Percentiles rank a stretch among this genome's conserved stretches.
These are phyloP conservation scores for Phaedon cochleariae DNA, from an alignment of 2,888 invertebrate genomes.

Conservation along the genomic window DNA sequence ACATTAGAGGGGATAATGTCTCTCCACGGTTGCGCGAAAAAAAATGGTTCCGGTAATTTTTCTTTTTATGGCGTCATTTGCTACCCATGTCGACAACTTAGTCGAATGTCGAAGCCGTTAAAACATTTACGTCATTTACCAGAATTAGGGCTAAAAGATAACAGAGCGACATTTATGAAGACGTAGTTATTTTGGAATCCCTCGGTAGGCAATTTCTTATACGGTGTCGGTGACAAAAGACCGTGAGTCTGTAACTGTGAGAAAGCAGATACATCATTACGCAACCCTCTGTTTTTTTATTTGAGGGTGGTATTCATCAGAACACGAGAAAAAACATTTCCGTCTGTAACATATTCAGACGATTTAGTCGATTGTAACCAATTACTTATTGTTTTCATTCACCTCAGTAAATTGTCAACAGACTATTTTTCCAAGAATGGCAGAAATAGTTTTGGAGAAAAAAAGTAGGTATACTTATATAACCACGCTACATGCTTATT, in stretches of 20 bases:
- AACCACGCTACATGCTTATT: too few relatives aligned
- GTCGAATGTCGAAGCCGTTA: conserved; percentile 29
- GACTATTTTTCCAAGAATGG: too few relatives aligned
- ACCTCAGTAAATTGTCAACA: neutral
- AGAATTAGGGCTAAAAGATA: conserved; percentile 27
- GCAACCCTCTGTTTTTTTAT: neutral
- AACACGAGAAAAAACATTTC: neutral
- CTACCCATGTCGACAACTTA: conserved; percentile 29
- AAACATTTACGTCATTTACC: conserved; percentile 31
- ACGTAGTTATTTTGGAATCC: conserved; percentile 20
- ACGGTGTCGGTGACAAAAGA: conserved; percentile 1
- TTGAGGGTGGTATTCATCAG: neutral
- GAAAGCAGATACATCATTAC: neutral
- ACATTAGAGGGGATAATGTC: conserved; percentile 28
- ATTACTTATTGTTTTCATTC: neutral
- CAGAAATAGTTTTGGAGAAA: too few relatives aligned
- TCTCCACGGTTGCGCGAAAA: conserved; percentile 14
- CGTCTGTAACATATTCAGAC: conserved; percentile 1
- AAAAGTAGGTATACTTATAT: too few relatives aligned
- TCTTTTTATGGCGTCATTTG: conserved; percentile 35
- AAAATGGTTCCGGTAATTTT: conserved; percentile 31
- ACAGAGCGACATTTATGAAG: conserved; percentile 28
- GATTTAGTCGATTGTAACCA: neutral
- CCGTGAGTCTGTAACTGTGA: neutral
- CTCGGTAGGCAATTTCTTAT: neutral